Base-by-base conservation (phyloP, 2,888 invertebrate genomes). In the Tachina fera region DNA sequence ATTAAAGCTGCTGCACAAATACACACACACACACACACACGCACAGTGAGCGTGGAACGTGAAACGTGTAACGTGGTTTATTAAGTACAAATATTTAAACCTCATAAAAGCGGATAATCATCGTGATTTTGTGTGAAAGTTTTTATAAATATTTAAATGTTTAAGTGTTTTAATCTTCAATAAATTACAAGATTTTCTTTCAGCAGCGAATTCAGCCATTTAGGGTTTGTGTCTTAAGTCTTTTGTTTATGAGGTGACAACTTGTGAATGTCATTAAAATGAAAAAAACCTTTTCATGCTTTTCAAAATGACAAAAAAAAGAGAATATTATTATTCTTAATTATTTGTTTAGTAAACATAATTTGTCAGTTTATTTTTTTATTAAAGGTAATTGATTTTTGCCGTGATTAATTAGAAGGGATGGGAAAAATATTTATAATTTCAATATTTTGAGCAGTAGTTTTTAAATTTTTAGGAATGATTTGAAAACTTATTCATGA, bases 91-190 rank as follows among this genome's bases (percentile, higher is more conserved):
- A 71, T 16, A 79, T 79, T 79, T 63, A 63, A 45, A 45, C 13
- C 72, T 81, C 80, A 60, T 81, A 74, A 80, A 75, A 67, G 60
- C 74, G 51, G 80, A 74, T 81, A 74, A 81, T 81, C 71, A 56
- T 63, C 6, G 8, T 65, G 56, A 72, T 68, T 61, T 75, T 80
- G 83, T 83, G 86, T 86, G 79, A 86, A 83, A 86, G 83, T 68
- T 86, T 68, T 86, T 86, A 83, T 68, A 79, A 86, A 79, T 67
- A 77, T 76, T 72, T 71, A 85, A 65, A 60, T 58, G 22, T 61
- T 68, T 67, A 53, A 49, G 39, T 75, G 16, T 72, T 83, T 60
- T 78, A 77, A 83, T 83, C 77, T 67, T 60, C 39, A 45, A 83
- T 83, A 78, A 78, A 74, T 78, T 71, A 74, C 58, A 19, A 78